phyloP scores from a whole-genome alignment of 2,888 invertebrate genomes.

The Idaea aversata region DNA sequence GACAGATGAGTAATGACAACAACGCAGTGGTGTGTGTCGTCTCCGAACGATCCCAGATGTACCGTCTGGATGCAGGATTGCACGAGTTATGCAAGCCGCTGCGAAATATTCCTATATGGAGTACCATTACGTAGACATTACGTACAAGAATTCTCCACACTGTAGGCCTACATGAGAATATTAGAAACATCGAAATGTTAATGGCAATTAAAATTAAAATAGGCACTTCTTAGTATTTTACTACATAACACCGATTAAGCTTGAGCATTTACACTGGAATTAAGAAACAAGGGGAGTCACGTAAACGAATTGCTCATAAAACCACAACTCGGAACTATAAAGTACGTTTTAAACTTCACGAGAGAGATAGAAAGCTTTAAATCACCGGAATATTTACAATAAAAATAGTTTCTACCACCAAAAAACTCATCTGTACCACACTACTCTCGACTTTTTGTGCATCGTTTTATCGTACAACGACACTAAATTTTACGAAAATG shows the following conservation, averaged over 20 bases:
- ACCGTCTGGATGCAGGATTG: constrained; percentile 61
- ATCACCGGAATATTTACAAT: constrained; percentile 35
- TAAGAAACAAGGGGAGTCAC: constrained; percentile 23
- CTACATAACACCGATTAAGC: constrained; percentile 26
- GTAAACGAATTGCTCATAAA: constrained; percentile 23
- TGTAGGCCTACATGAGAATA: constrained; percentile 34
- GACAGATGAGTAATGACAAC: constrained; percentile 79
- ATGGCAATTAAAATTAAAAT: constrained; percentile 24
- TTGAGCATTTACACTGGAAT: constrained; percentile 16
- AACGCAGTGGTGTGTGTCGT: constrained; percentile 66
- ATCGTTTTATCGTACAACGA: constrained; percentile 38
- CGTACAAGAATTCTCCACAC: constrained; percentile 42
- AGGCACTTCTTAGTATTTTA: constrained; percentile 17
- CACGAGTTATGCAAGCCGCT: constrained; percentile 60
- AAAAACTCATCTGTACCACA: constrained; percentile 33
- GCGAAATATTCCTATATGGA: constrained; percentile 46
- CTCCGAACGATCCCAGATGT: constrained; percentile 70
- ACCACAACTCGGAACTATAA: constrained; percentile 28
- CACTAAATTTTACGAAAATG: constrained; percentile 28
- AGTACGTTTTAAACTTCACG: constrained; percentile 27
- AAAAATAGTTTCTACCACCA: constrained; percentile 42
- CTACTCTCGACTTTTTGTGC: constrained; percentile 35
- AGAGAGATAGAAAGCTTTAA: constrained; percentile 27
- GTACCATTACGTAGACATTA: constrained; percentile 24
- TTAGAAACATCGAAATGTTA: constrained; percentile 37